A percentile compares a stretch with the other conserved stretches of the same genome.
phyloP scores from a whole-genome alignment of 2,888 invertebrate species.

The Teinopalpus imperialis region DNA sequence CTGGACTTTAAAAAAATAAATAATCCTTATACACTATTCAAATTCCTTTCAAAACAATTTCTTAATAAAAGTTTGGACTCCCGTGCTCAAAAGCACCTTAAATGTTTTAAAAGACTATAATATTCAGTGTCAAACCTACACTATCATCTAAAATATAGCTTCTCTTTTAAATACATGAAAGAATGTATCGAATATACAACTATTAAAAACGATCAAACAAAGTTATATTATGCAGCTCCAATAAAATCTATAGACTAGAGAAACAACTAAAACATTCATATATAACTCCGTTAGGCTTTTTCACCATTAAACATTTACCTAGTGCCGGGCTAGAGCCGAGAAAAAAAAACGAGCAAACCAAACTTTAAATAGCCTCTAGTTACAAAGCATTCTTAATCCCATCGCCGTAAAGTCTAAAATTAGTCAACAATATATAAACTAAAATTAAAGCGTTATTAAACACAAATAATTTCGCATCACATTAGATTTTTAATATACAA shows the following conservation, averaged over 20 bases:
- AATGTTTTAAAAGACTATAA: constrained; percentile 47
- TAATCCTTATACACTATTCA: constrained; percentile 66
- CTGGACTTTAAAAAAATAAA: constrained; percentile 55
- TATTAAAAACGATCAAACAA: constrained; percentile 46
- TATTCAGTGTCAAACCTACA: constrained; percentile 35
- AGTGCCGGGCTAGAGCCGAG: constrained; percentile 45
- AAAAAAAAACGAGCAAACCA: constrained; percentile 24
- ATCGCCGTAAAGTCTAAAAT: constrained; percentile 20
- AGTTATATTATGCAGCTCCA: constrained; percentile 35
- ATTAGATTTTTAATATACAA: no score
- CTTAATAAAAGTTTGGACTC: constrained; percentile 52
- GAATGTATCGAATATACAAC: constrained; percentile 60
- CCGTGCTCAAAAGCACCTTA: constrained; percentile 68
- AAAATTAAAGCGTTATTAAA: background rate
- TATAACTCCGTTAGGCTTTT: constrained; percentile 46
- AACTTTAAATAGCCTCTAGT: constrained; percentile 33
- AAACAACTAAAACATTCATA: constrained; percentile 67
- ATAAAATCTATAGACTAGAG: constrained; percentile 74
- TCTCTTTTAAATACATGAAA: constrained; percentile 65
- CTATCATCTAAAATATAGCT: constrained; percentile 59
- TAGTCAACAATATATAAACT: constrained; percentile 17
- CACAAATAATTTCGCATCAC: background rate
- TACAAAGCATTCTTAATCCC: constrained; percentile 40
- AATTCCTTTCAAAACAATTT: constrained; percentile 62
- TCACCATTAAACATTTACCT: constrained; percentile 11